Evolutionary conservation across 2,113 vertebrate species (phyloP), one percentile per base, ranked within the genome.

Genomic region (Choloepus hoffmanni): DNA sequence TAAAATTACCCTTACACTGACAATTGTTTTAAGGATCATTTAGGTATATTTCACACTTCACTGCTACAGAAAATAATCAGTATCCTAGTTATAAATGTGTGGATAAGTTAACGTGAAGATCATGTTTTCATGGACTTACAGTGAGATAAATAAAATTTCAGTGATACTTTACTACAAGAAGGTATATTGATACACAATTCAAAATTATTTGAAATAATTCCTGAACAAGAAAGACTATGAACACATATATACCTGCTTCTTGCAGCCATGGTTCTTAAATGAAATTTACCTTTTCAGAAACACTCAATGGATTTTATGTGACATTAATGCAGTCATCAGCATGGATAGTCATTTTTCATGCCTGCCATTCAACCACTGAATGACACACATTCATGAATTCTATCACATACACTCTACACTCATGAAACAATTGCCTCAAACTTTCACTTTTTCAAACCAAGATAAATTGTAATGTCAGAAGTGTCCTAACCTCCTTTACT

Each of bases 271-370:
- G 96, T 94, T 97, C 63, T 76, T 94, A 92, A 24, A 58, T 97
- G 97, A 78, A 86, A 62, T 26, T 94, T 48, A 68, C 76, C 90
- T 94, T 97, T 77, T 77, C 40, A 90, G 95, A 98, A 94, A 96
- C 67, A 94, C 16, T 33, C 70, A 68, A 40, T 83, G 5, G 33
- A 45, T 88, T 90, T 81, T 96, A 89, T 92, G 60, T 36, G n/a
- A 63, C 93, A 85, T 78, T 13, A 68, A 43, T 89, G 5, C 7
- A 97, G 21, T 90, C 84, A 87, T 96, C 78, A 82, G 24, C 73
- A 10, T 60, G 23, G 5, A 96, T 45, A 97, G 74, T 21, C 28
- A 92, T 96, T 98, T 95, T 96, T 95, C 81, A 96, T 89, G 23
- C 33, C 83, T 97, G 70, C 53, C 90, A 87, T 62, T 97, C 53